Evolutionary conservation across 2,888 invertebrate species (phyloP).

Genomic region (Rotaria sp.): DNA sequence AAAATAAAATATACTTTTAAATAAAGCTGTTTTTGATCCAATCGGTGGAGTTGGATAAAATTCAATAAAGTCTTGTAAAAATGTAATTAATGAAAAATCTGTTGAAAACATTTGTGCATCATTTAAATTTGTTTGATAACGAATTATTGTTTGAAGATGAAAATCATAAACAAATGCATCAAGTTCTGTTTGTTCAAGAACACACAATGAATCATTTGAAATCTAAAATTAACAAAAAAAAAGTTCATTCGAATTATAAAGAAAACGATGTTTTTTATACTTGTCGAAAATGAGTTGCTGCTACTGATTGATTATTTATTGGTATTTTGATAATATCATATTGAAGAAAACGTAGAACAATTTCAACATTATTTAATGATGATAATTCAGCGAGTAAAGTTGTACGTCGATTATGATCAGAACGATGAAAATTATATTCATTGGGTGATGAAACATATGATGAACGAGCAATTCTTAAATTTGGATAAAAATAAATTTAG

Average conservation of each 20-base stretch:
- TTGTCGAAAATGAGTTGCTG: not conserved
- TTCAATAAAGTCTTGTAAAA: conserved; percentile 21
- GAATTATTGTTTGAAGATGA: conserved; percentile 21
- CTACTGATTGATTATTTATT: not conserved
- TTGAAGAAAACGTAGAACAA: not conserved
- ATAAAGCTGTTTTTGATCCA: conserved; percentile 21
- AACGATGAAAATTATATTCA: not conserved
- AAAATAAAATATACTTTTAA: not conserved
- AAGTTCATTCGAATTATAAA: too few relatives aligned
- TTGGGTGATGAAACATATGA: not conserved
- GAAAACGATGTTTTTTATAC: not conserved
- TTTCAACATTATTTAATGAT: not conserved
- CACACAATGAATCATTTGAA: not conserved
- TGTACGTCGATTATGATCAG: not conserved
- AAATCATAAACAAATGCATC: conserved; percentile 5
- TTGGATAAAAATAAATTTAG: not conserved
- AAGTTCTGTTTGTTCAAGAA: not conserved
- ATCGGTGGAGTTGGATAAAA: conserved; percentile 2
- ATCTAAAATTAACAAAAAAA: not conserved
- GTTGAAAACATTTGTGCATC: not conserved
- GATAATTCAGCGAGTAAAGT: not conserved
- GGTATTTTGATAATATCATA: not conserved
- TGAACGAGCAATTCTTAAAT: not conserved
- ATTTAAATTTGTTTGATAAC: not conserved
- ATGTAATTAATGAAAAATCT: not conserved